These are phyloP conservation scores for Hirtodrosophila confusa DNA, from an alignment of 2,888 invertebrate species.

Conservation along the genomic window DNA sequence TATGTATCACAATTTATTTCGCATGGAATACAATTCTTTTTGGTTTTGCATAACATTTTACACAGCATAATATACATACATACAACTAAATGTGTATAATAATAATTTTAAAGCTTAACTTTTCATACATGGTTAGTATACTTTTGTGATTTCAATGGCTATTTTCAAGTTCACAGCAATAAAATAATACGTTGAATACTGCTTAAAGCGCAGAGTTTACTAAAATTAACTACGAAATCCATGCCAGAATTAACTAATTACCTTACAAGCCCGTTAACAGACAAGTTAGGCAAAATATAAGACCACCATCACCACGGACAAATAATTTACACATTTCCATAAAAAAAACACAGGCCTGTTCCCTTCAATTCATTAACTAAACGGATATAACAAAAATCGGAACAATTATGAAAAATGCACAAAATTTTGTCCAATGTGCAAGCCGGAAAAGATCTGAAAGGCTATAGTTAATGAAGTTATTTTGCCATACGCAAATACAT, in stretches of 20 bases:
- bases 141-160: background rate
- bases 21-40: conserved; percentile 37
- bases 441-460: no score
- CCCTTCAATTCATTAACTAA: background rate
- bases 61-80: conserved; percentile 49
- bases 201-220: no score
- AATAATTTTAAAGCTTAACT: conserved; percentile 32
- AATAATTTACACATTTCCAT: conserved; percentile 4
- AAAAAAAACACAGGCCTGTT: background rate
- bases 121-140: background rate
- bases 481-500: no score
- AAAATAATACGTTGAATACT: background rate
- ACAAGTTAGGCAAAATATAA: background rate
- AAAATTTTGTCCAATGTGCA: no score
- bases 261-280: background rate
- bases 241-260: background rate
- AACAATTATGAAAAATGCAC: no score
- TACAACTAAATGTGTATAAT: conserved; percentile 20
- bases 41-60: conserved; percentile 26
- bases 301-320: conserved; percentile 14
- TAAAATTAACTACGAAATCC: conserved; percentile 3
- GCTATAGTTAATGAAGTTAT: no score
- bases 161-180: background rate
- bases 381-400: no score
- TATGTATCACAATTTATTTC: conserved; percentile 52